Evolutionary conservation across 2,113 vertebrate genomes (phyloP).

Genomic region (Microcebus griseorufus): DNA sequence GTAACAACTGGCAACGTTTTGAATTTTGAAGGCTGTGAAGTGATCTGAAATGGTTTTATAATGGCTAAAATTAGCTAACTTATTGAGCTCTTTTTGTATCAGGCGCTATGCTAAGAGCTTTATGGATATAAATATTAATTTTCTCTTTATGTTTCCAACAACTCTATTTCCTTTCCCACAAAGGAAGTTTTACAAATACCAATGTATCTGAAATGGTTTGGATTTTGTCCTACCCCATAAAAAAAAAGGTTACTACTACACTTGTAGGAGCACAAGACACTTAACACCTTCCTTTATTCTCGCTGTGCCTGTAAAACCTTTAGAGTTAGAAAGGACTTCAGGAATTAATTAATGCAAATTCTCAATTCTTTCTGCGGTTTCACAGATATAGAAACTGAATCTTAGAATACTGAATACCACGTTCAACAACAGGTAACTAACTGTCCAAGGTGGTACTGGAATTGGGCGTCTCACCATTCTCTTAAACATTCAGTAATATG

Average conservation of each 20-base stretch:
- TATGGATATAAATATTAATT: slow-evolving; percentile 38
- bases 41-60: slow-evolving; percentile 45
- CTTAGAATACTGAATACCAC: background rate
- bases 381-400: background rate
- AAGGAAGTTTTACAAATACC: background rate
- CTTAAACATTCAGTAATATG: background rate
- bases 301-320: background rate
- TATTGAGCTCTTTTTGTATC: slow-evolving; percentile 5
- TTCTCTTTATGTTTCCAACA: slow-evolving; percentile 23
- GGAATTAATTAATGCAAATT: background rate
- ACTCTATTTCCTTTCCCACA: slow-evolving; percentile 32
- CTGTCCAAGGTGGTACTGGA: background rate
- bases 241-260: background rate
- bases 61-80: slow-evolving; percentile 41
- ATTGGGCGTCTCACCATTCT: background rate
- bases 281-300: background rate
- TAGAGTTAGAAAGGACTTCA: background rate
- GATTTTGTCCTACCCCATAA: background rate
- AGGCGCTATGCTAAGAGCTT: background rate
- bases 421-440: background rate
- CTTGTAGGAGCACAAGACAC: background rate
- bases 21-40: background rate
- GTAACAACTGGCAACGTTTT: slow-evolving; percentile 21
- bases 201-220: background rate
- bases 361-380: background rate